Conservation (phyloP, 2,888 invertebrate genomes). For the Caenorhabditis imperialis region DNA sequence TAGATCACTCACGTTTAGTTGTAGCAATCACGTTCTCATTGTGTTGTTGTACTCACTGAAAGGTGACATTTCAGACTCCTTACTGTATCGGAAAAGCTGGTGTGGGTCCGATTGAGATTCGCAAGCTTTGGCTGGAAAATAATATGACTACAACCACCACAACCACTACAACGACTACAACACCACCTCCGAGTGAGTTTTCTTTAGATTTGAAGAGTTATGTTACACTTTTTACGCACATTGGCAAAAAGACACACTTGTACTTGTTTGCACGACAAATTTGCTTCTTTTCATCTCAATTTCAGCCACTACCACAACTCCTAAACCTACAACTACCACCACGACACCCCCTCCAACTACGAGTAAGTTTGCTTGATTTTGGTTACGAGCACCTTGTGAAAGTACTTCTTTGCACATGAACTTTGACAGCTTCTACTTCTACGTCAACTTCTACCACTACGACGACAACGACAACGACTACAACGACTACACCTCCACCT, state of each 20-base stretch:
- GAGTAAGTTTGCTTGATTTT: constrained; percentile 34
- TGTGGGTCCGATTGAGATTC: constrained; percentile 55
- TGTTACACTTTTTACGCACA: neutral
- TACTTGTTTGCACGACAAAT: no score
- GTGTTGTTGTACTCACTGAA: neutral
- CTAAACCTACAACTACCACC: constrained; percentile 43
- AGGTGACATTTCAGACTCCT: constrained; percentile 57
- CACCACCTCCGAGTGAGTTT: constrained; percentile 55
- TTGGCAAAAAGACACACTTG: neutral
- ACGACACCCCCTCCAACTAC: constrained; percentile 55
- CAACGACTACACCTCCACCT: constrained; percentile 29
- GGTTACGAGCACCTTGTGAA: neutral
- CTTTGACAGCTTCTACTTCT: constrained; percentile 47
- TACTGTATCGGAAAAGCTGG: constrained; percentile 66
- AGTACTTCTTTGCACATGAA: constrained; percentile 8
- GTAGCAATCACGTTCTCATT: neutral
- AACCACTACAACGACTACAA: constrained; percentile 53
- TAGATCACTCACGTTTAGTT: no score
- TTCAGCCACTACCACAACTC: constrained; percentile 29
- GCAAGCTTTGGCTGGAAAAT: constrained; percentile 64
- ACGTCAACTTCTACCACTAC: constrained; percentile 39
- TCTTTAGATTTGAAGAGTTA: neutral
- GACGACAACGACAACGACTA: constrained; percentile 5
- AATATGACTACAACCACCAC: constrained; percentile 56
- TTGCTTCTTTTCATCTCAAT: no score